Evolutionary conservation across 1,140 invertebrate genomes (phyloP), one percentile per base, ranked within the genome.

Genomic region (Drosophila subobscura): DNA sequence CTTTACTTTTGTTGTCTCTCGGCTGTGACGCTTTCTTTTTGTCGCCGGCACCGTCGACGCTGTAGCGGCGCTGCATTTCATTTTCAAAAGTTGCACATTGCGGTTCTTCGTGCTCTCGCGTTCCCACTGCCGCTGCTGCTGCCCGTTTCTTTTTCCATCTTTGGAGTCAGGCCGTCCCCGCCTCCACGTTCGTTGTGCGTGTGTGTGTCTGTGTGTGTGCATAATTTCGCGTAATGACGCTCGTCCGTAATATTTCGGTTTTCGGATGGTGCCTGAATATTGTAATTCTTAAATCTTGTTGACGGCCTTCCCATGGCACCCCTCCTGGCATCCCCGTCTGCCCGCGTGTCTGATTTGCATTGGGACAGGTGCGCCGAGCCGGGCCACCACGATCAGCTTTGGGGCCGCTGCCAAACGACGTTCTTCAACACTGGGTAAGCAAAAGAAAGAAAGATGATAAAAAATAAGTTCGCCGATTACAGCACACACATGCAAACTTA

Each of bases 31-130:
- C 77, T 86, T 86, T 85, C 80, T 85, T 86, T 12, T 77, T 77
- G 77, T 77, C 56, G 73, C 60, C 60, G 54, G 44, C 56, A 37
- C 40, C 14, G 45, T 50, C 67, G 76, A 55, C 73, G 77, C 29
- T 41, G 67, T 66, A 27, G 33, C 33, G 37, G 40, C 45, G 55
- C 51, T 84, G 83, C 83, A 86, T 65, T 76, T 88, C 84, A 88
- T 88, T 88, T 75, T 75, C 71, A 49, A 81, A 86, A 79, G 83
- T 88, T 88, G 79, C 78, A 83, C 75, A 60, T 75, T 68, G 75
- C 83, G 83, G 83, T 63, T 70, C 75, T 33, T 45, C 16, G 42
- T 37, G 46, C 23, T 67, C 61, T 33, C 37, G 42, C 47, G 57
- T 27, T 67, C 47, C 68, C 61, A 47, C 58, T 72, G 60, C 57